Evolutionary conservation across 2,113 vertebrate species (phyloP).

Genomic region (Rhineura floridana): DNA sequence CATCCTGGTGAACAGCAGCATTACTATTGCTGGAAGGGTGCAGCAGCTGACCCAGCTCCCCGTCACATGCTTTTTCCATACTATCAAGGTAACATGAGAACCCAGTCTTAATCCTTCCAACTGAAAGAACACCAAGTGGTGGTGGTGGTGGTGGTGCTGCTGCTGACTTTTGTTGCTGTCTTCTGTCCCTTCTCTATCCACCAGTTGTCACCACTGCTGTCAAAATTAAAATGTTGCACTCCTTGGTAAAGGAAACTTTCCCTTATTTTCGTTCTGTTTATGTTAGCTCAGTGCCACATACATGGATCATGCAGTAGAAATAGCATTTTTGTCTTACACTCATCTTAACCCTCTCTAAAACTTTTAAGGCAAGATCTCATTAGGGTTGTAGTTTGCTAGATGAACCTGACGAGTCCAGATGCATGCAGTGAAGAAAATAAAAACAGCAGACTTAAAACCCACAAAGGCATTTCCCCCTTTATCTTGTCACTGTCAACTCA

Average conservation of each 20-base stretch:
- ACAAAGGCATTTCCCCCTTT: conserved; percentile 5
- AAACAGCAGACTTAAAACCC: conserved; percentile 23
- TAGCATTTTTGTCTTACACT: neutral
- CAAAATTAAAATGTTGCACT: neutral
- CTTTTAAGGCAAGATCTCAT: conserved; percentile 10
- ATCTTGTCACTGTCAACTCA: neutral
- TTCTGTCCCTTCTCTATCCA: neutral
- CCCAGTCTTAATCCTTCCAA: neutral
- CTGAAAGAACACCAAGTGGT: neutral
- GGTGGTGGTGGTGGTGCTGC: no score
- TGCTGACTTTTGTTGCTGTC: neutral
- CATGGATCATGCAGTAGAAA: neutral
- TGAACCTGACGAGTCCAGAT: neutral
- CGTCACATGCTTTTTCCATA: no score
- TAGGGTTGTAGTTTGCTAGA: conserved; percentile 12
- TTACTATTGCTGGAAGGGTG: no score
- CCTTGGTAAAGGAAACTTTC: neutral
- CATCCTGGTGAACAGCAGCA: no score
- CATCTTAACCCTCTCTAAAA: neutral
- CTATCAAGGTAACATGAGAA: neutral
- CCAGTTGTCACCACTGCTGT: neutral
- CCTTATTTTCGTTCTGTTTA: neutral
- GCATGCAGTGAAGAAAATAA: conserved; percentile 19
- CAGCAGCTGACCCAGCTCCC: neutral
- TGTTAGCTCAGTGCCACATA: neutral